Conservation (phyloP, 2,888 invertebrate species). For the Hipparchia sbordonii region DNA sequence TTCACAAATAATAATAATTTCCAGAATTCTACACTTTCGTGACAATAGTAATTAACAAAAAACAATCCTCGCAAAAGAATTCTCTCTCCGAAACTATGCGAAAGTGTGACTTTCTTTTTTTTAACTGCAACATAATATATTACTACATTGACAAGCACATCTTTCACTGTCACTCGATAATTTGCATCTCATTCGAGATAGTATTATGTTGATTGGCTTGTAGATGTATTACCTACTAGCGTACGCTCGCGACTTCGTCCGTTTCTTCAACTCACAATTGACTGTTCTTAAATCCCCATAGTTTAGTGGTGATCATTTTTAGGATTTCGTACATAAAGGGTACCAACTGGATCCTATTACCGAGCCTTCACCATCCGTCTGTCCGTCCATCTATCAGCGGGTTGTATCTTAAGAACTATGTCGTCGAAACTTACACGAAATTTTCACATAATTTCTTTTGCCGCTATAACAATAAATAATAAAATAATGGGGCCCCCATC, state of each 20-base stretch:
- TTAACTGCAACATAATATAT: slow-evolving; percentile 38
- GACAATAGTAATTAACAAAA: slow-evolving; percentile 13
- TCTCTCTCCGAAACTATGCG: slow-evolving; percentile 16
- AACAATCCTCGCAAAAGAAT: slow-evolving; percentile 1
- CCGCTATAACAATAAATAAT: no score
- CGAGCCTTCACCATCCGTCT: no score
- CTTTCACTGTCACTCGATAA: slow-evolving; percentile 36
- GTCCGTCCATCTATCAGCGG: no score
- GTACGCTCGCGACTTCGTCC: background rate
- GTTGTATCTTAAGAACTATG: no score
- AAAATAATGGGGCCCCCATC: no score
- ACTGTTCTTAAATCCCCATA: no score
- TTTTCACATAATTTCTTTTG: no score
- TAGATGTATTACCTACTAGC: slow-evolving; percentile 21
- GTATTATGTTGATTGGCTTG: slow-evolving; percentile 18
- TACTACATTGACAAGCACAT: slow-evolving; percentile 35
- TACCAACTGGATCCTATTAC: no score
- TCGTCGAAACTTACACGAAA: no score
- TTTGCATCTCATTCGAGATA: slow-evolving; percentile 31
- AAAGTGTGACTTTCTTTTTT: slow-evolving; percentile 29
- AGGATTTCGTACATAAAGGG: no score
- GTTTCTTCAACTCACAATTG: no score
- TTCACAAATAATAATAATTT: slow-evolving; percentile 47
- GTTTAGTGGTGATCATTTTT: no score
- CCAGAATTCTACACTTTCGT: slow-evolving; percentile 10